Percentiles rank a stretch among this genome's conserved stretches.
These are phyloP conservation scores for Gallinago solitaria DNA, from an alignment of 2,797 vertebrate species.

Conservation along the genomic window DNA sequence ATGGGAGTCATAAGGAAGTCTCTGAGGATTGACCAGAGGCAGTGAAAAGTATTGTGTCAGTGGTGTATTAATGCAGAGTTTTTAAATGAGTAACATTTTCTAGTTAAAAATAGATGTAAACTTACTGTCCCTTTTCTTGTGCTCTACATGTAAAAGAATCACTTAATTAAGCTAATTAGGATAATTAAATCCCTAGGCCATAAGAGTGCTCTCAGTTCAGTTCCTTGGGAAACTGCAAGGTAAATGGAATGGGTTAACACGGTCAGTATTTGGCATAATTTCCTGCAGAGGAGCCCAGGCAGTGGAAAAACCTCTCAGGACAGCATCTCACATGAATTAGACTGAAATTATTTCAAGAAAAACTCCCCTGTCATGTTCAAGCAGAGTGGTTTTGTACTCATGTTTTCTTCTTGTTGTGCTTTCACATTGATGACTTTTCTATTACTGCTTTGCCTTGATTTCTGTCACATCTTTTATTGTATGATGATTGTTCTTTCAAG, in stretches of 20 bases:
- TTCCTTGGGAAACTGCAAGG: neutral
- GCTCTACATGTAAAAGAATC: neutral
- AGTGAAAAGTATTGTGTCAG: neutral
- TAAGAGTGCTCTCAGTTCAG: neutral
- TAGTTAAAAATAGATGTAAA: slow-evolving; percentile 11
- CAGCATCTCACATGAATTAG: neutral
- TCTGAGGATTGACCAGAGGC: neutral
- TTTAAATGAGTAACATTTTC: neutral
- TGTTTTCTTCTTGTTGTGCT: neutral
- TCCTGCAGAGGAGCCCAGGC: neutral
- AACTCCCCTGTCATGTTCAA: neutral
- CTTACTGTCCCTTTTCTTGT: neutral
- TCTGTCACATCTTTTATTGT: neutral
- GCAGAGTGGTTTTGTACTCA: neutral
- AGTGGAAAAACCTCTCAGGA: neutral
- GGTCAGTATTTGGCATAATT: neutral
- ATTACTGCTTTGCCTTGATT: neutral
- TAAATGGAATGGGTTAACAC: neutral
- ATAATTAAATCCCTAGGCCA: neutral
- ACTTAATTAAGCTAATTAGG: slow-evolving; percentile 43
- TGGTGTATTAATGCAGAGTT: neutral
- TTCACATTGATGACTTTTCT: neutral
- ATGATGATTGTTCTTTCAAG: neutral
- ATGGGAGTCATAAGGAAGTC: neutral
- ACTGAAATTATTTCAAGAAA: neutral